Evolutionary conservation across 2,797 vertebrate genomes (phyloP), one percentile per base, ranked within the genome.

Genomic region (Sebastiscus tertius): DNA sequence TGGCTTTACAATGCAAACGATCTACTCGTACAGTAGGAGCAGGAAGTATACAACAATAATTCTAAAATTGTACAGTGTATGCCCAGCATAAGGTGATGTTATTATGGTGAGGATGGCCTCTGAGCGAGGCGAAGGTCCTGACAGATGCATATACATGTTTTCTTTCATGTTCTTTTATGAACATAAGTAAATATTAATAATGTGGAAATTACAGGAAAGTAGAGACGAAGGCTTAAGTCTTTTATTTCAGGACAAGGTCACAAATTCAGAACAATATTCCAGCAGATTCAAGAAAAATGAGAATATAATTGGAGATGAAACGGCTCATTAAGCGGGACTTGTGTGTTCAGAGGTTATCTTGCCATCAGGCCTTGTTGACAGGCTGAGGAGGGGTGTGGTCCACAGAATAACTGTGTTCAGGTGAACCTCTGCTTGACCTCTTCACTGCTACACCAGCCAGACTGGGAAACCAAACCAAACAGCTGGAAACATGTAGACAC

Each of bases 391-490:
- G 55, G 61, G 33, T 13, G 63, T 39, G 46, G 56, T 72, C 70
- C 16, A 60, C 24, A 13, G 20, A 69, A 29, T 24, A 24, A 60
- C 54, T 49, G 39, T 10, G 29, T 36, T 64, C 31, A 69, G 52
- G 75, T 86, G 70, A 79, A 31, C 68, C 66, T 52, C 77, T 3
- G 14, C 29, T 80, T 34, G 29, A 79, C 52, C 36, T 49, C 5
- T 13, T 66, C 56, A 60, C 62, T 56, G 46, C 34, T 22, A 49
- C 42, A 24, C 46, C 3, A 14, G 49, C 33, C 61, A 66, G 24
- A 52, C 16, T 3, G 61, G 42, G 7, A 29, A 61, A 74, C 20
- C 55, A 72, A 54, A 63, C 27, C 65, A 20, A 68, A 54, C 14
- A 52, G 62, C 71, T 34, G 5, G 18, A 63, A 0, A 80, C 16